Percentiles rank a stretch among this genome's conserved stretches.
Evolutionary conservation across 2,888 invertebrate species (phyloP).

Genomic region (Netelia virgata): DNA sequence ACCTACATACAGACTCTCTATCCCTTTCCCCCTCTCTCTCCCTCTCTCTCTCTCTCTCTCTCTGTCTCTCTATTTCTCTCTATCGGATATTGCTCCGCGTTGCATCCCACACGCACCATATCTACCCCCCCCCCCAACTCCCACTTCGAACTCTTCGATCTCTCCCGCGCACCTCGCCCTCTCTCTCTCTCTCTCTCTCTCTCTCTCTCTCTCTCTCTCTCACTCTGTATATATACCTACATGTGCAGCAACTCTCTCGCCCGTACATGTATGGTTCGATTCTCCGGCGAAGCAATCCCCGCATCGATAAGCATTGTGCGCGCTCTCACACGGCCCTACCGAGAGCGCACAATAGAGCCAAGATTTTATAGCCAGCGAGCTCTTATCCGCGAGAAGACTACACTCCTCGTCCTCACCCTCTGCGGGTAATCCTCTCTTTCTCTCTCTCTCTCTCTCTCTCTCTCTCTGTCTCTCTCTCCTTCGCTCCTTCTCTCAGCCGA

Average conservation of each 20-base stretch:
- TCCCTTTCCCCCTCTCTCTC: constrained; percentile 30
- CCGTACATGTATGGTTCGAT: constrained; percentile 56
- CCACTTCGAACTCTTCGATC: constrained; percentile 49
- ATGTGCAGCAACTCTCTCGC: constrained; percentile 60
- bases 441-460: constrained; percentile 38
- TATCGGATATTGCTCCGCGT: constrained; percentile 68
- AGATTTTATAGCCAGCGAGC: constrained; percentile 73
- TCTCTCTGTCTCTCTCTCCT: constrained; percentile 44
- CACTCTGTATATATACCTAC: constrained; percentile 9
- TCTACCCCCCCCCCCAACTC: constrained; percentile 46
- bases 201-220: constrained; percentile 4
- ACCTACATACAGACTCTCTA: background rate
- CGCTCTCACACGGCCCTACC: constrained; percentile 51
- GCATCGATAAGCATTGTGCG: constrained; percentile 76
- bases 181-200: constrained; percentile 8
- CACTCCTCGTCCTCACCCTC: constrained; percentile 55
- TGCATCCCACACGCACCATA: constrained; percentile 64
- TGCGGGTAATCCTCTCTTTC: constrained; percentile 56
- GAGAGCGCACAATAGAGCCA: constrained; percentile 72
- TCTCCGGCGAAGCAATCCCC: constrained; percentile 73
- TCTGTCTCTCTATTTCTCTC: constrained; percentile 34
- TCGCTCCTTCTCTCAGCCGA: constrained; percentile 61
- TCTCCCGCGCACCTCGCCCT: constrained; percentile 33
- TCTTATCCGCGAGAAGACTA: constrained; percentile 67
- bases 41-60: background rate